Evolutionary conservation across 64 coral and sea anemone genomes (phyloP).

Genomic region (Dendronephthya gigantea): DNA sequence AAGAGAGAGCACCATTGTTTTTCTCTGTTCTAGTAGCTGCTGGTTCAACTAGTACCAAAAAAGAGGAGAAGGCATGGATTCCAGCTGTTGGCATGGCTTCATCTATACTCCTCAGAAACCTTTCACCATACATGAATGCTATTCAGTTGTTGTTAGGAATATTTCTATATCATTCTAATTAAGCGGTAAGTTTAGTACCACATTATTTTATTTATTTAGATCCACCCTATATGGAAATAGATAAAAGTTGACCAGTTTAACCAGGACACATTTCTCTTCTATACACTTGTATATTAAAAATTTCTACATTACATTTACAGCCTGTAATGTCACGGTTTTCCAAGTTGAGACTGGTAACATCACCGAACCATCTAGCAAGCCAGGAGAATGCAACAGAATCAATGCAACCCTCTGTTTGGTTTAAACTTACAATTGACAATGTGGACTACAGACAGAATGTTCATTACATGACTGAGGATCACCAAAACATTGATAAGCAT

Average conservation of each 20-base stretch:
- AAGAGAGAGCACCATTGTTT: slow-evolving; percentile 49
- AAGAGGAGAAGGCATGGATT: background rate
- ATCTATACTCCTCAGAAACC: slow-evolving; percentile 32
- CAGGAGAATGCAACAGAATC: background rate
- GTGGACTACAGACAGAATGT: background rate
- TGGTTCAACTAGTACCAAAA: background rate
- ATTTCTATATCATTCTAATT: background rate
- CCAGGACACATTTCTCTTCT: background rate
- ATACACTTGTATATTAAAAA: background rate
- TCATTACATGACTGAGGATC: background rate
- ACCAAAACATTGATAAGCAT: background rate
- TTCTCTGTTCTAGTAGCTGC: slow-evolving; percentile 41
- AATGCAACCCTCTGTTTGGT: background rate
- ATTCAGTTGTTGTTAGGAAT: slow-evolving; percentile 46
- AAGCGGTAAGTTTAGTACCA: slow-evolving; percentile 39
- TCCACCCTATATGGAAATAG: background rate
- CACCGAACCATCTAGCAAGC: background rate
- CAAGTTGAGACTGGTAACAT: slow-evolving; percentile 1
- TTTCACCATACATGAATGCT: slow-evolving; percentile 51
- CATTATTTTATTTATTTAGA: no score
- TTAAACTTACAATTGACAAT: slow-evolving; percentile 4
- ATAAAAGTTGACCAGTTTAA: no score
- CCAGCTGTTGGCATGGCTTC: slow-evolving; percentile 55
- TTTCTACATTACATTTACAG: background rate
- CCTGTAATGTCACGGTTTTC: background rate